Base-by-base conservation (phyloP, 2,113 vertebrate species). In the Thomomys bottae region DNA sequence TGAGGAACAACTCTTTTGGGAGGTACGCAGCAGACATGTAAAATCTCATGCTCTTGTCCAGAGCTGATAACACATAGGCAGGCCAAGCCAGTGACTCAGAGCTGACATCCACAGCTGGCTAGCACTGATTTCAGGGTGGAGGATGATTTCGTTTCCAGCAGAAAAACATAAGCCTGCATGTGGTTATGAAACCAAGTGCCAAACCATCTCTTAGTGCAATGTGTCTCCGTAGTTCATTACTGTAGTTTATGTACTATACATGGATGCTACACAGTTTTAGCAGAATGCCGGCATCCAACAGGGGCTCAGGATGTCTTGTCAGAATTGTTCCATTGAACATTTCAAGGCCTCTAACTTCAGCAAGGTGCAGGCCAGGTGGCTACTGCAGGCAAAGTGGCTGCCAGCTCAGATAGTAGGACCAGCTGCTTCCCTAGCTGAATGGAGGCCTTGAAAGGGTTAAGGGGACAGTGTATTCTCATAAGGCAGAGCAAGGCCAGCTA, bases 61-160 rank as follows among this genome's bases (percentile, higher is more conserved):
- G 79, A 90, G 68, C 87, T 5, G 14, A 34, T 36, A 49, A 73
- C 49, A 54, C 73, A 42, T 3, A 32, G 90, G 83, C 17, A 2
- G 4, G 87, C 83, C 45, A 88, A n/a, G 59, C 36, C 49, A 18
- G 38, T 82, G 96, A 95, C 73, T 90, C 93, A 87, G 93, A 45
- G 49, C 1, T 2, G 49, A 81, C 66, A 63, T 42, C 30, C 72
- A 59, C 42, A 77, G 67, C 88, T 64, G 87, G 77, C 91, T 40
- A 80, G 57, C 83, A 68, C 30, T 30, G 42, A 73, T 2, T 73
- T 6, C 26, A 28, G 78, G 91, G 91, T 42, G 89, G 91, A 95
- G 90, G 30, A 34, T 5, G 0, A 42, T 49, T 92, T 95, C 61
- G 38, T 63, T 93, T 92, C 66, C 76, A 87, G 63, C 40, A 77